A percentile compares a stretch with the other conserved stretches of the same genome.
Evolutionary conservation across 2,888 invertebrate genomes (phyloP).

Genomic region (Rambutsinella grinnellia): DNA sequence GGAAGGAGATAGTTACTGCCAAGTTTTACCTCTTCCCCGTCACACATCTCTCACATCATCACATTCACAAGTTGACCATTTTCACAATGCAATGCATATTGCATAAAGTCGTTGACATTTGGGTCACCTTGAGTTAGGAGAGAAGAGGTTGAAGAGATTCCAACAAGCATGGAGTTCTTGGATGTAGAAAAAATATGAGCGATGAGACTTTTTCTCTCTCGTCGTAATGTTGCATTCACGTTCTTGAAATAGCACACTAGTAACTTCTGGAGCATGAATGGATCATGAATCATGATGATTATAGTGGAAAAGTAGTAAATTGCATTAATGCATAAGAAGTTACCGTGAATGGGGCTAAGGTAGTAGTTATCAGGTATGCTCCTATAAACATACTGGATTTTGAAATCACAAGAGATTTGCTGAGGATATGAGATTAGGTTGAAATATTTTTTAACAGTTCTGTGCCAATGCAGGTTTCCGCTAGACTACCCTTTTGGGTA

Average conservation of each 20-base stretch:
- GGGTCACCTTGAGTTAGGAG: constrained; percentile 59
- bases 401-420: too few species aligned
- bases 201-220: too few species aligned
- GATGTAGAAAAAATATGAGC: too few species aligned
- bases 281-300: neutral
- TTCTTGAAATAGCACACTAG: constrained; percentile 9
- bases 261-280: constrained; percentile 38
- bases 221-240: constrained; percentile 18
- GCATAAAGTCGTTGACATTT: constrained; percentile 57
- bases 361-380: too few species aligned
- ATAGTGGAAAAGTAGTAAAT: constrained; percentile 1
- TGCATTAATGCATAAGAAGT: constrained; percentile 25
- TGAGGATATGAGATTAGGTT: too few species aligned
- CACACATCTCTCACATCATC: neutral
- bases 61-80: constrained; percentile 26
- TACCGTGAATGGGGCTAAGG: neutral
- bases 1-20: neutral
- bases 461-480: too few species aligned
- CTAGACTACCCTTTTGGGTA: too few species aligned
- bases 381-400: too few species aligned
- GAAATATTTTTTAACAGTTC: too few species aligned
- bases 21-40: neutral
- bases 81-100: constrained; percentile 29
- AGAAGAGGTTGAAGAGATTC: neutral
- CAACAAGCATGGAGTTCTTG: constrained; percentile 7